Conservation (phyloP, 2,113 vertebrate genomes). For the Hippoglossus stenolepis region DNA sequence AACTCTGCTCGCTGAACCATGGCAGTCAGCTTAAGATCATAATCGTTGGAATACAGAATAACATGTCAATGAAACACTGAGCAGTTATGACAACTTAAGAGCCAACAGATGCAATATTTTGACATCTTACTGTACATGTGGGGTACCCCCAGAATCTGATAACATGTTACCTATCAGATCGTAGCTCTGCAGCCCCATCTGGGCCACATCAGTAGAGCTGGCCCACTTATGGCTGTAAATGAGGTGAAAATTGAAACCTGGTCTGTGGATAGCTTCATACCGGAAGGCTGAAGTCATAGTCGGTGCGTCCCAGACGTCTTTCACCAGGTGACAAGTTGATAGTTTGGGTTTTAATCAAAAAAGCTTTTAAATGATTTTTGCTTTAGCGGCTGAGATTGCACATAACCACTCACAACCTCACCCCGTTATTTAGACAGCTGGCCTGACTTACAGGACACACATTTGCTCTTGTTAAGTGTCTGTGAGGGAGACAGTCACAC, state of each 20-base stretch:
- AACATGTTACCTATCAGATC: neutral
- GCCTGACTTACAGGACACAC: conserved; percentile 4
- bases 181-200: conserved; percentile 30
- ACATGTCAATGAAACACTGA: conserved; percentile 38
- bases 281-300: neutral
- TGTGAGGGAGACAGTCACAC: neutral
- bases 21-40: conserved; percentile 27
- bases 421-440: conserved; percentile 20
- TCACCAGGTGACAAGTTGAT: conserved; percentile 25
- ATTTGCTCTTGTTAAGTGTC: neutral
- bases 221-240: conserved; percentile 28
- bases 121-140: conserved; percentile 34
- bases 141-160: conserved; percentile 10
- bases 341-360: conserved; percentile 43
- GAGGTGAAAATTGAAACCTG: conserved; percentile 53
- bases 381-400: neutral
- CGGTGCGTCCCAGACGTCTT: neutral
- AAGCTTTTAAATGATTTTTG: conserved; percentile 24
- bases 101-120: conserved; percentile 27
- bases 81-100: conserved; percentile 47
- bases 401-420: neutral
- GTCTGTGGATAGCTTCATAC: neutral
- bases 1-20: neutral
- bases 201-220: conserved; percentile 21
- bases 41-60: conserved; percentile 22